Percentiles rank a stretch among this genome's conserved stretches.
Conservation (phyloP, 2,113 vertebrate species). For the Nesoenas mayeri region DNA sequence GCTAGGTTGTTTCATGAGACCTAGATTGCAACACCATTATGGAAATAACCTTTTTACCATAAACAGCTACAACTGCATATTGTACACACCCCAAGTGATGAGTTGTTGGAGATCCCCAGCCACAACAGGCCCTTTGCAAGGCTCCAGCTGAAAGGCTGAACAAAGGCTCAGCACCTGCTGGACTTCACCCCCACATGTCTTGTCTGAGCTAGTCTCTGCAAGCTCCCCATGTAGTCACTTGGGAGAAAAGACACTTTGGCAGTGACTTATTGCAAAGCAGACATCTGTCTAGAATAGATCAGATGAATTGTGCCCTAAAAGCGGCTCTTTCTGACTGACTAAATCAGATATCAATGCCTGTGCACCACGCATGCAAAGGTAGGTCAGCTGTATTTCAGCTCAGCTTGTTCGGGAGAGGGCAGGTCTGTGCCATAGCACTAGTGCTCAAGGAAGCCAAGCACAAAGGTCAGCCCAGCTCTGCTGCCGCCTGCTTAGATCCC, state of each 20-base stretch:
- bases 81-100: neutral
- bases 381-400: neutral
- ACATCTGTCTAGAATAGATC: neutral
- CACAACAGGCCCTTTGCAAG: neutral
- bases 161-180: fast-evolving
- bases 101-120: neutral
- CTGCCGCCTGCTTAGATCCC: neutral
- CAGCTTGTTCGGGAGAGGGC: neutral
- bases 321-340: neutral
- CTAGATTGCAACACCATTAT: neutral
- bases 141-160: neutral
- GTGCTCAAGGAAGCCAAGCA: neutral
- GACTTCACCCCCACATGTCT: neutral
- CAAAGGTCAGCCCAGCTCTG: fast-evolving
- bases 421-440: neutral
- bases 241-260: neutral
- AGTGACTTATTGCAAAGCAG: neutral
- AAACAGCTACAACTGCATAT: neutral
- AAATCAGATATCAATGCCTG: neutral
- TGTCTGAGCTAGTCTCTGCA: neutral
- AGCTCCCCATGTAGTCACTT: fast-evolving
- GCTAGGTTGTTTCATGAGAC: neutral
- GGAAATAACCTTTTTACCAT: neutral
- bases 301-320: neutral
- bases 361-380: neutral